Percentiles rank a stretch among this genome's conserved stretches.
These are phyloP conservation scores for Chelidonichthys spinosus DNA, from an alignment of 2,797 vertebrate species.

Conservation along the genomic window DNA sequence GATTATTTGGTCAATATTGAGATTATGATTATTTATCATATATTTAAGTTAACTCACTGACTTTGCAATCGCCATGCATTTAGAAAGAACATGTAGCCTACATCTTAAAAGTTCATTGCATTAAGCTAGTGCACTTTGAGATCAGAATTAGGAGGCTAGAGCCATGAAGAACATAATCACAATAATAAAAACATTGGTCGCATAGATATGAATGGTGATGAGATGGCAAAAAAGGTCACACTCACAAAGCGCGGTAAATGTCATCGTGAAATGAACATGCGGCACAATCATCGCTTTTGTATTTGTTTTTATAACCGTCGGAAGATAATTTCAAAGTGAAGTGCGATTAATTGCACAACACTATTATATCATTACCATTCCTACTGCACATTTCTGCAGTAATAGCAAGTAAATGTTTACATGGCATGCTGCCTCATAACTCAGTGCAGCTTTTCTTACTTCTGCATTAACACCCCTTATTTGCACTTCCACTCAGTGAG, in stretches of 20 bases:
- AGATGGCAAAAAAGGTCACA: not conserved
- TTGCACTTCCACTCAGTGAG: constrained; percentile 28
- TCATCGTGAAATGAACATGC: not conserved
- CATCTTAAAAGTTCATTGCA: no score
- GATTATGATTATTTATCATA: not conserved
- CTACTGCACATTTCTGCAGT: not conserved
- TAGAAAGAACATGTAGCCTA: not conserved
- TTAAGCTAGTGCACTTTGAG: not conserved
- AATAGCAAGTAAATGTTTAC: constrained; percentile 27
- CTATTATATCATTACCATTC: not conserved
- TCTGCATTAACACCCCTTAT: constrained; percentile 34
- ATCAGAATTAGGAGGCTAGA: not conserved
- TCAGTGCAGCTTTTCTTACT: constrained; percentile 35
- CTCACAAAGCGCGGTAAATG: not conserved
- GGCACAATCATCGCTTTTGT: not conserved
- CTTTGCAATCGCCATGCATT: not conserved
- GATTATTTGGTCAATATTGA: not conserved
- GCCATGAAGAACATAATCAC: not conserved
- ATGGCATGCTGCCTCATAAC: constrained; percentile 19
- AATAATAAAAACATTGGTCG: not conserved
- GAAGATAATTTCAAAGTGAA: not conserved
- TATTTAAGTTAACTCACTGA: not conserved
- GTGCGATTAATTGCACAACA: not conserved
- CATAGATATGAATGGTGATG: not conserved
- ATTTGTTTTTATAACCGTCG: not conserved